phyloP scores from a whole-genome alignment of 2,797 vertebrate species.

The Cirrhinus mrigala region DNA sequence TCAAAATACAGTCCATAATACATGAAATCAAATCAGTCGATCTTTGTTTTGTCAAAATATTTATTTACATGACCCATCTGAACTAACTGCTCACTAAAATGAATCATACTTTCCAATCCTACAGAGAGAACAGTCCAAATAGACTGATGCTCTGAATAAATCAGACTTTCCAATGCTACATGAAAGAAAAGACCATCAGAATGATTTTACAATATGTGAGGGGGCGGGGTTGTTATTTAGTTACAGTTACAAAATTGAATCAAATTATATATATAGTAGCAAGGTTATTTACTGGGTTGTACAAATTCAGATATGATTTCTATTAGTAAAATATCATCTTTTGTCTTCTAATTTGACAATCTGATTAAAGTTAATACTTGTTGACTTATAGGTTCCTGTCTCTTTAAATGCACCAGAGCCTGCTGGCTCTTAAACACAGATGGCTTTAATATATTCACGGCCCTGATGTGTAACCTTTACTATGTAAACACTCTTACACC shows the following conservation, averaged over 20 bases:
- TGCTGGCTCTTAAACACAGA: conserved; percentile 5
- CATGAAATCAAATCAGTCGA: not conserved
- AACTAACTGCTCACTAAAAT: not conserved
- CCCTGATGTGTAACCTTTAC: conserved; percentile 39
- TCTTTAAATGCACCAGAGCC: conserved; percentile 26
- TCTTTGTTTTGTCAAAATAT: not conserved
- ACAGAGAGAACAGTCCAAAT: not conserved
- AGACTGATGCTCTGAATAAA: not conserved
- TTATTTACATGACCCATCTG: not conserved
- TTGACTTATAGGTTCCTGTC: not conserved
- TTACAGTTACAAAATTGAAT: not conserved
- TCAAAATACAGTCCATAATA: not conserved
- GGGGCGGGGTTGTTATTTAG: not conserved
- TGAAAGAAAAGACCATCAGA: not conserved
- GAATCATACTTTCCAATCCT: not conserved
- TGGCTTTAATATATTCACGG: conserved; percentile 32
- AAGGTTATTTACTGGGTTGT: not conserved
- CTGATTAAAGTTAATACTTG: not conserved
- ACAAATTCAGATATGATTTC: not conserved
- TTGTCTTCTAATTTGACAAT: not conserved
- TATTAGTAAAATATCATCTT: not conserved
- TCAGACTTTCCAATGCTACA: not conserved
- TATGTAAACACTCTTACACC: conserved; percentile 46
- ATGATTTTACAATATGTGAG: not conserved
- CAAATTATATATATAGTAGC: not conserved